Evolutionary conservation across 2,797 vertebrate genomes (phyloP).

Genomic region (Gadopsis bispinosus): DNA sequence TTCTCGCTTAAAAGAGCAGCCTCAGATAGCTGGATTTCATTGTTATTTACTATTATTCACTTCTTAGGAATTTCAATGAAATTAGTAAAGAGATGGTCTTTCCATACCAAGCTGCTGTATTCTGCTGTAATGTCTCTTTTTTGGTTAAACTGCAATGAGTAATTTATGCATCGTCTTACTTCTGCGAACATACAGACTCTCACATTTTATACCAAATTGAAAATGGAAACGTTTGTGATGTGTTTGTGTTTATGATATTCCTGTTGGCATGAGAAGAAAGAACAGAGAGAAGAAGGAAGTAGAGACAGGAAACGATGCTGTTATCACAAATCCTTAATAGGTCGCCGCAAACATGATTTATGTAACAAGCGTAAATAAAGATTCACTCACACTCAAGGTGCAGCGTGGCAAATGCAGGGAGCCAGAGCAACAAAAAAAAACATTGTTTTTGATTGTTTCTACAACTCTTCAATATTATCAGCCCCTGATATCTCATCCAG

Average conservation of each 20-base stretch:
- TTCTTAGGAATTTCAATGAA: constrained; percentile 8
- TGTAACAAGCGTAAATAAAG: constrained; percentile 27
- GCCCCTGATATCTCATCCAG: constrained; percentile 1
- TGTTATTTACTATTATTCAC: neutral
- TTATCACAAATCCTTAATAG: constrained; percentile 57
- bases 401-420: constrained; percentile 8
- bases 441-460: constrained; percentile 32
- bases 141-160: constrained; percentile 14
- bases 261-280: constrained; percentile 40
- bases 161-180: constrained; percentile 16
- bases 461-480: constrained; percentile 20
- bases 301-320: constrained; percentile 51
- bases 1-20: neutral
- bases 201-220: constrained; percentile 13
- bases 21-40: neutral
- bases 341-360: constrained; percentile 56
- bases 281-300: constrained; percentile 35
- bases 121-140: neutral
- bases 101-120: neutral
- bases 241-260: constrained; percentile 36
- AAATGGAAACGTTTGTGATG: neutral
- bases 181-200: neutral
- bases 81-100: neutral
- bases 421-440: constrained; percentile 17
- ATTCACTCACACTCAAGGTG: constrained; percentile 45